Conservation (phyloP, 2,113 vertebrate species). For the Butorides virescens region DNA sequence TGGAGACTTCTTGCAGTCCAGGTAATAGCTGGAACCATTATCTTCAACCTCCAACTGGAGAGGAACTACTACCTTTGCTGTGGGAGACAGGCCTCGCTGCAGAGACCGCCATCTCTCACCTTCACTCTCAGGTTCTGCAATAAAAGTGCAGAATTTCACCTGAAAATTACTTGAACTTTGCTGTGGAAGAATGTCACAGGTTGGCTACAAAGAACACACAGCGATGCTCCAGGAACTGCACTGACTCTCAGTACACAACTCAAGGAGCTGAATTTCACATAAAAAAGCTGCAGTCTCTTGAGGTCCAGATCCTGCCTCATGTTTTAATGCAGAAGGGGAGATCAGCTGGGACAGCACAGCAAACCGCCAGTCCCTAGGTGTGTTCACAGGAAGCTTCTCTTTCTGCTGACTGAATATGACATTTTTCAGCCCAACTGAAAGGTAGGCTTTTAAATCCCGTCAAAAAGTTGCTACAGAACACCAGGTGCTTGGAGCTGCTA, state of each 20-base stretch:
- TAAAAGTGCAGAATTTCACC: neutral
- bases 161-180: neutral
- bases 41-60: neutral
- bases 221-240: neutral
- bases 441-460: neutral
- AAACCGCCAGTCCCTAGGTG: neutral
- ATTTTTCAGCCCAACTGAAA: neutral
- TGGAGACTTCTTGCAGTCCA: neutral
- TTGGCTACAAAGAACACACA: fast-evolving
- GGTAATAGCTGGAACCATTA: neutral
- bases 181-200: neutral
- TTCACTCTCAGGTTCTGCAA: neutral
- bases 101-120: neutral
- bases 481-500: neutral
- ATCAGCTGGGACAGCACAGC: neutral
- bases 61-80: neutral
- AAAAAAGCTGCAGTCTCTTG: neutral
- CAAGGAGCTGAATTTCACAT: neutral
- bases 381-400: neutral
- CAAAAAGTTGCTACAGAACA: neutral
- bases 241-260: fast-evolving
- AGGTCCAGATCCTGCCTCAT: neutral
- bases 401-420: neutral
- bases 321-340: neutral
- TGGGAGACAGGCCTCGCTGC: neutral